Percentiles rank a stretch among this genome's conserved stretches.
phyloP scores from a whole-genome alignment of 2,113 vertebrate species.

The Cathartes aura region DNA sequence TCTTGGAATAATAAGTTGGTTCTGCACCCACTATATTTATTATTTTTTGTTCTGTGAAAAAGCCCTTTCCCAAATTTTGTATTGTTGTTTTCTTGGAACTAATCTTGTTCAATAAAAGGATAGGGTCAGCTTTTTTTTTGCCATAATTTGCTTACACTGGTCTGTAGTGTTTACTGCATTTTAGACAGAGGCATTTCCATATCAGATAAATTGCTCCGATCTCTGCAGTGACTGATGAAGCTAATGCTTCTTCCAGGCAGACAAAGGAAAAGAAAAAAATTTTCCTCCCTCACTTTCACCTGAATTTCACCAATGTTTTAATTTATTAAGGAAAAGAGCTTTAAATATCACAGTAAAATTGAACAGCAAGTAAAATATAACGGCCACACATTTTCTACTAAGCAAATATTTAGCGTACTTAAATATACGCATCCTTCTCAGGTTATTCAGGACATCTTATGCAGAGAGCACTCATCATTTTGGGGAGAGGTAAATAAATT shows the following conservation, averaged over 20 bases:
- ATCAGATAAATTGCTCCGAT: background rate
- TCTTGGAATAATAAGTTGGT: background rate
- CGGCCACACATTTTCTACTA: background rate
- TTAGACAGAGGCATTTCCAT: background rate
- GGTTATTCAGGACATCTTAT: background rate
- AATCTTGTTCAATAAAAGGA: background rate
- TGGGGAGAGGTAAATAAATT: slow-evolving; percentile 1
- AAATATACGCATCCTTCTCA: background rate
- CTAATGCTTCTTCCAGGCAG: background rate
- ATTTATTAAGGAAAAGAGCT: background rate
- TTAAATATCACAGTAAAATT: background rate
- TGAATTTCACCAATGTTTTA: background rate
- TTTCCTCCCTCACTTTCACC: background rate
- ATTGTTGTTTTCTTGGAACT: background rate
- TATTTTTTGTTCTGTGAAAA: background rate
- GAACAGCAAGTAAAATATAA: background rate
- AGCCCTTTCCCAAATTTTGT: background rate
- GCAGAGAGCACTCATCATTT: background rate
- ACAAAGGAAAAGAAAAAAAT: background rate
- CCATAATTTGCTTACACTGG: background rate
- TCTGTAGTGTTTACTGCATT: background rate
- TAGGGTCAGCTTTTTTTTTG: background rate
- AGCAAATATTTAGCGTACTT: background rate
- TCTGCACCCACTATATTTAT: background rate
- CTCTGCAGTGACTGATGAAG: background rate